Base-by-base conservation (phyloP, 2,113 vertebrate species). In the Mus spicilegus region DNA sequence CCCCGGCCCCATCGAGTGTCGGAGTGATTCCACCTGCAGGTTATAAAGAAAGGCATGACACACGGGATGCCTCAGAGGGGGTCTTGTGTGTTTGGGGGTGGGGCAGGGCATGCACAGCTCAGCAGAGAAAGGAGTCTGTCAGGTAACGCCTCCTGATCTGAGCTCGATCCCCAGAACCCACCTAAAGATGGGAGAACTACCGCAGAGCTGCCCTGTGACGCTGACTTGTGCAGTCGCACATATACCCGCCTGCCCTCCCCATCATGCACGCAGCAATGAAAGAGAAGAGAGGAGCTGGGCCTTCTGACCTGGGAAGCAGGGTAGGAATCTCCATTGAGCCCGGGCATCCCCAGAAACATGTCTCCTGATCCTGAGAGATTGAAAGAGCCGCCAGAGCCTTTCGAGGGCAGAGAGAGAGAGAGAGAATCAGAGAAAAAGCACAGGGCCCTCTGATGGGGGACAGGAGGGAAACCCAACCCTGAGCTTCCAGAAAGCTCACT, bases 381-480 rank as follows among this genome's bases (percentile, higher is more conserved):
- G 98, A 99, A 99, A 96, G 99, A 99, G 67, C 99, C 99, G 24
- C 98, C 98, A 54, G 99, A 99, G 87, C 99, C 99, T 99, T 95
- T 16, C 14, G 70, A 89, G 93, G 90, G 39, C 75, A 97, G 76
- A 93, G 49, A 49, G 7, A 93, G 49, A 49, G 7, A 93, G 30
- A 91, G 82, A 54, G 63, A 76, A 70, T 88, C 14, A 92, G 91
- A 30, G 54, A 70, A 70, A 75, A 56, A 54, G 54, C 65, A 1
- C n/a, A 46, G 42, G 4, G 67, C 70, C 28, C 49, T 7, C 22
- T 22, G 58, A 67, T 3, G 33, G 65, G 56, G 91, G 67, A 92
- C 42, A 69, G 93, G 89, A 86, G 54, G 36, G 13, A 39, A 67
- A 51, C 5, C 51, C 58, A 33, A 46, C 42, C 46, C 72, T 63